Percentiles rank a stretch among this genome's conserved stretches.
Evolutionary conservation across 2,888 invertebrate species (phyloP).

Genomic region (Clivina fossor): DNA sequence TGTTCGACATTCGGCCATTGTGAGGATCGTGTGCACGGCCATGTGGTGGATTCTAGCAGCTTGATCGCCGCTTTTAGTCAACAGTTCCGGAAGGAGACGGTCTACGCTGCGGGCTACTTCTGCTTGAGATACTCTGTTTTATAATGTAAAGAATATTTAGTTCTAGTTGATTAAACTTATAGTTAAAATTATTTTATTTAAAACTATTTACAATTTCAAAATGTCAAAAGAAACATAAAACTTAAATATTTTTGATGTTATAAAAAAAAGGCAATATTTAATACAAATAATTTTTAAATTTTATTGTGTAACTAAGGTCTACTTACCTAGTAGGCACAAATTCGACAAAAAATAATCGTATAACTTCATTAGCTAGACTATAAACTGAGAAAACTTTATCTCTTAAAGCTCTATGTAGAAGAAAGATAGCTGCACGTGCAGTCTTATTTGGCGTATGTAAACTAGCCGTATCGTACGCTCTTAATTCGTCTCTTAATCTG

Average conservation of each 20-base stretch:
- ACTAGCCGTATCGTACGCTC: constrained; percentile 52
- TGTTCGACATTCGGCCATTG: constrained; percentile 79
- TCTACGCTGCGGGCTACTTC: constrained; percentile 83
- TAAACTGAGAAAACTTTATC: constrained; percentile 91
- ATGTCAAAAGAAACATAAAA: too few relatives aligned
- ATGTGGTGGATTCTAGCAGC: constrained; percentile 84
- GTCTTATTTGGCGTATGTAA: constrained; percentile 73
- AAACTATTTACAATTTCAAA: too few relatives aligned
- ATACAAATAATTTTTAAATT: not conserved
- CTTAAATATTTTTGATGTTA: too few relatives aligned
- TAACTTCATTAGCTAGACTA: constrained; percentile 79
- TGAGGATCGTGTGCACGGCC: constrained; percentile 83
- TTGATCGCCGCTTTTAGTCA: constrained; percentile 85
- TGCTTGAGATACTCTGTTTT: constrained; percentile 76
- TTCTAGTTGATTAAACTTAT: constrained; percentile 8
- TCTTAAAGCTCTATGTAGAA: constrained; percentile 77
- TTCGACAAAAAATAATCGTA: constrained; percentile 76
- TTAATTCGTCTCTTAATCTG: constrained; percentile 62
- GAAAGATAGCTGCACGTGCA: constrained; percentile 75
- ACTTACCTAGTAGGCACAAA: constrained; percentile 77
- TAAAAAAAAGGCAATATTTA: constrained; percentile 5
- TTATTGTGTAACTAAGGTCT: too few relatives aligned
- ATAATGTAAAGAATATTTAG: constrained; percentile 36
- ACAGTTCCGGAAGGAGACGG: constrained; percentile 77
- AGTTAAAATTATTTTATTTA: too few relatives aligned